Percentiles rank a stretch among this genome's conserved stretches.
phyloP scores from a whole-genome alignment of 2,888 invertebrate species.

The Drosophila anomalata region DNA sequence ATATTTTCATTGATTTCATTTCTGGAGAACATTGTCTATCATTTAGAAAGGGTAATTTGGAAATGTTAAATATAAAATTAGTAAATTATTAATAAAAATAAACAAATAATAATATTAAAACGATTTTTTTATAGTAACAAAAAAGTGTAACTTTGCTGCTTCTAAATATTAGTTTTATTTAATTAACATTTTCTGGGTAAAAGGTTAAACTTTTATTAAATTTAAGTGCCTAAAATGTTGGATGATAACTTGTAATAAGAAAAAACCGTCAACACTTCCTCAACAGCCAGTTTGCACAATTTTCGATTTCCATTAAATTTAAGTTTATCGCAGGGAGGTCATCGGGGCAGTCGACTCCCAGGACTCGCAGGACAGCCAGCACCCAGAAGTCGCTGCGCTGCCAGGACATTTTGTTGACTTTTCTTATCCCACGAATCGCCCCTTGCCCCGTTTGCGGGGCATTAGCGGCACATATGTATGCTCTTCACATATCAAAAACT shows the following conservation, averaged over 20 bases:
- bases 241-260: background rate
- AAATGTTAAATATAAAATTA: too few relatives aligned
- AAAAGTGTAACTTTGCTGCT: too few relatives aligned
- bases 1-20: too few relatives aligned
- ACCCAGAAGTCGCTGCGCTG: too few relatives aligned
- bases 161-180: too few relatives aligned
- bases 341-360: constrained; percentile 7
- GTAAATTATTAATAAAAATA: too few relatives aligned
- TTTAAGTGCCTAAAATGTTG: background rate
- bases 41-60: too few relatives aligned
- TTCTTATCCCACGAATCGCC: constrained; percentile 1
- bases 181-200: background rate
- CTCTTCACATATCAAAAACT: constrained; percentile 18
- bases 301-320: constrained; percentile 13
- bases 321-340: constrained; percentile 6
- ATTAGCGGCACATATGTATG: constrained; percentile 36
- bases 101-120: too few relatives aligned
- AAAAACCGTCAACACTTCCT: background rate
- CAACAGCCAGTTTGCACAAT: background rate
- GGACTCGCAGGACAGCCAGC: background rate
- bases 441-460: constrained; percentile 10
- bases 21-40: too few relatives aligned
- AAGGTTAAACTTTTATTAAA: background rate
- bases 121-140: too few relatives aligned
- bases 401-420: constrained; percentile 14